Conservation (phyloP, 2,797 vertebrate genomes). For the Serranus cabrilla region DNA sequence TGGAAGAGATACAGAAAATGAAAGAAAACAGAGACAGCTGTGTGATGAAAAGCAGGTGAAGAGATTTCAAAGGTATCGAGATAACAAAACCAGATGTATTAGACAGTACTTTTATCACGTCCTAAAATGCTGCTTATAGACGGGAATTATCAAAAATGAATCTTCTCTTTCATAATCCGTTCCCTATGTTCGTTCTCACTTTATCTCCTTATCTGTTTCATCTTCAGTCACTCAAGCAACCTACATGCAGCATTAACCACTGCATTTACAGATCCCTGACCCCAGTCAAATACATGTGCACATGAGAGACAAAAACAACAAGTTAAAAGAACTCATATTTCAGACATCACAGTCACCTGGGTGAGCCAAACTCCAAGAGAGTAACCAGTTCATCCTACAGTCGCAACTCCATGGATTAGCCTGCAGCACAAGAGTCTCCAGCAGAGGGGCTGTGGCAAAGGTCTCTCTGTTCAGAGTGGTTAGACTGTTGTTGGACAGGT, state of each 20-base stretch:
- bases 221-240: not conserved
- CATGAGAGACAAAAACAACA: conserved; percentile 15
- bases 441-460: conserved; percentile 86
- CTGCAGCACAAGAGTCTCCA: conserved; percentile 92
- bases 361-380: conserved; percentile 86
- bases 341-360: conserved; percentile 82
- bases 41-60: conserved; percentile 46
- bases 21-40: conserved; percentile 25
- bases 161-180: not conserved
- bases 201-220: not conserved
- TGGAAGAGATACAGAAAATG: conserved; percentile 40
- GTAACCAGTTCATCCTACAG: conserved; percentile 90
- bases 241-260: not conserved
- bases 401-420: conserved; percentile 94
- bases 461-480: conserved; percentile 81
- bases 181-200: not conserved
- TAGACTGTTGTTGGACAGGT: conserved; percentile 94
- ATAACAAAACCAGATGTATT: conserved; percentile 49
- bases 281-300: not conserved
- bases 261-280: not conserved
- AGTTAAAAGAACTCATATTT: conserved; percentile 13
- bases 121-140: conserved; percentile 1
- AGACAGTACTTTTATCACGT: conserved; percentile 11
- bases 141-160: conserved; percentile 9
- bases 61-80: conserved; percentile 25